Conservation (phyloP, 2,113 vertebrate genomes). For the Calyptommatus sinebrachiatus region DNA sequence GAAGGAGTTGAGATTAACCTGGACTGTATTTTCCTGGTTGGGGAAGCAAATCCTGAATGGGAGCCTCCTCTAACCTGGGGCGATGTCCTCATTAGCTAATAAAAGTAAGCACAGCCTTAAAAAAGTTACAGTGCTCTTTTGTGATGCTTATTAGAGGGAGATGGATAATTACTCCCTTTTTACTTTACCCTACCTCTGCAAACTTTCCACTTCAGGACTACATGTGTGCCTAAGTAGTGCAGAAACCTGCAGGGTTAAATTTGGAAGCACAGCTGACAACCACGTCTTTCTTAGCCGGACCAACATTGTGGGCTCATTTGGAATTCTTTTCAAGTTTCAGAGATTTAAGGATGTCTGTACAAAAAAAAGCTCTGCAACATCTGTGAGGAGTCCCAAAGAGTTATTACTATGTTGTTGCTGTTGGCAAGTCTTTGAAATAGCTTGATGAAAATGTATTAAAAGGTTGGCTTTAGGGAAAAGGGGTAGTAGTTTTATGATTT, state of each 20-base stretch:
- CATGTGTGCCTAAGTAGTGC: neutral
- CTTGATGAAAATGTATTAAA: neutral
- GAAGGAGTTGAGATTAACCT: neutral
- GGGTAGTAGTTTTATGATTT: neutral
- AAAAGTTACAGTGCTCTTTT: constrained; percentile 4
- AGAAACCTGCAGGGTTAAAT: neutral
- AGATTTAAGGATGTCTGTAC: neutral
- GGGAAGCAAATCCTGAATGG: neutral
- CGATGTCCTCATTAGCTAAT: neutral
- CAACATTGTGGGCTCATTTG: neutral
- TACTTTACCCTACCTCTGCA: neutral
- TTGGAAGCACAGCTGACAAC: neutral
- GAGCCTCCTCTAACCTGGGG: neutral
- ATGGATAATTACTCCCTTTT: neutral
- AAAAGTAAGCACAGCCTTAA: neutral
- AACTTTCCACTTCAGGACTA: neutral
- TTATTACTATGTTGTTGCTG: neutral
- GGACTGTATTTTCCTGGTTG: neutral
- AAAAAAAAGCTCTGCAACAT: neutral
- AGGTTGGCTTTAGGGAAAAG: neutral
- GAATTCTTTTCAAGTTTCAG: neutral
- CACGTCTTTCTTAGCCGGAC: neutral
- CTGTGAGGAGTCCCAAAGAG: neutral
- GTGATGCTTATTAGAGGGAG: neutral
- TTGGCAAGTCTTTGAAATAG: neutral